Conservation (phyloP, 92 coral and sea anemone genomes). For the Parazoanthus swiftii region DNA sequence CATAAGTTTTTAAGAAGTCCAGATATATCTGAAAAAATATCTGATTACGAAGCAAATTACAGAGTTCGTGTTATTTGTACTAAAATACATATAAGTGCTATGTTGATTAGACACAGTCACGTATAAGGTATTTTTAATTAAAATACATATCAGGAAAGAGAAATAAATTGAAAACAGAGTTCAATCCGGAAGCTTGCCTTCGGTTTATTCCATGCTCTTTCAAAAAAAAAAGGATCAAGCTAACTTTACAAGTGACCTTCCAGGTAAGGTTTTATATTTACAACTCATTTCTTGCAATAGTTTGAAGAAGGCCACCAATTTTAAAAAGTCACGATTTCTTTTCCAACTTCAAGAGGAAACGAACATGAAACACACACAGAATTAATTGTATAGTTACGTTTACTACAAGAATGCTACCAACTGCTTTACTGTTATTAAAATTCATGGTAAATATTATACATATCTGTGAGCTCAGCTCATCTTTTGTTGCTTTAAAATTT, state of each 20-base stretch:
- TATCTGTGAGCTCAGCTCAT: constrained; percentile 39
- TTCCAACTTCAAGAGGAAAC: background rate
- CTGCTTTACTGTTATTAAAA: background rate
- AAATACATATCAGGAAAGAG: background rate
- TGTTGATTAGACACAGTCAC: too few species aligned
- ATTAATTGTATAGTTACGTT: background rate
- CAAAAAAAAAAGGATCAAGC: background rate
- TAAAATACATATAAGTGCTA: too few species aligned
- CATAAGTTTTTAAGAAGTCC: too few species aligned
- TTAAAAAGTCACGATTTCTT: background rate
- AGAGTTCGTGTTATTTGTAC: too few species aligned
- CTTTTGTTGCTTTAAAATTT: background rate
- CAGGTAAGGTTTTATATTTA: background rate
- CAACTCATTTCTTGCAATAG: background rate
- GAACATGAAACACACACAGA: background rate
- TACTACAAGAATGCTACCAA: background rate
- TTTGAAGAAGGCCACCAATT: background rate
- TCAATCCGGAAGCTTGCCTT: background rate
- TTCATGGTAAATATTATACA: constrained; percentile 30
- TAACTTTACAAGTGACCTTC: background rate
- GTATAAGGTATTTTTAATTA: too few species aligned
- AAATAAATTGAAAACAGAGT: too few species aligned
- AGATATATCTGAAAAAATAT: too few species aligned
- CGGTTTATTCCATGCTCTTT: background rate
- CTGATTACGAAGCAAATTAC: too few species aligned